A percentile compares a stretch with the other conserved stretches of the same genome.
phyloP scores from a whole-genome alignment of 1,140 invertebrate genomes.

The Psilanteris sp. region DNA sequence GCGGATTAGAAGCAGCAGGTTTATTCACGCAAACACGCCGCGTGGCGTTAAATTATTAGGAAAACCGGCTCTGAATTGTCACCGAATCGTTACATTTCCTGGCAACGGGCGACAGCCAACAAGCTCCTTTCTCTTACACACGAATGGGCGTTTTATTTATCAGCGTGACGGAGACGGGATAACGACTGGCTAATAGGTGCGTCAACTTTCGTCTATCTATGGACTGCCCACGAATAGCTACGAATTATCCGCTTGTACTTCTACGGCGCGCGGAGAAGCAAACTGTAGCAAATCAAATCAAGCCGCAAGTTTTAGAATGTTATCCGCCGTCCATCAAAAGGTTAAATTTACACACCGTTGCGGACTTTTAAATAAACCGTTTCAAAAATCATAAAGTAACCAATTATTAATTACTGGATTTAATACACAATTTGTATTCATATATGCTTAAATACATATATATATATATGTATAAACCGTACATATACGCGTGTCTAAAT shows the following conservation, averaged over 20 bases:
- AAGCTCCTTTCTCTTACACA: constrained; percentile 57
- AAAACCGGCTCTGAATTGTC: constrained; percentile 60
- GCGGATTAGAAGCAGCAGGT: constrained; percentile 58
- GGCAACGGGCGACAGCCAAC: constrained; percentile 47
- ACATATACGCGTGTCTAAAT: too few relatives aligned
- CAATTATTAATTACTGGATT: too few relatives aligned
- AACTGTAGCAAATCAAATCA: too few relatives aligned
- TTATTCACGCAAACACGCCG: constrained; percentile 49
- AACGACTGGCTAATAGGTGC: constrained; percentile 59
- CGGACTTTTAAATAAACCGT: too few relatives aligned
- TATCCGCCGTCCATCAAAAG: too few relatives aligned
- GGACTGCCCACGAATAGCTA: constrained; percentile 40
- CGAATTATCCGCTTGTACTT: constrained; percentile 42
- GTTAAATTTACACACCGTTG: too few relatives aligned
- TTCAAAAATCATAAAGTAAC: too few relatives aligned
- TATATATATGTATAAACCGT: too few relatives aligned
- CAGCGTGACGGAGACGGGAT: constrained; percentile 43
- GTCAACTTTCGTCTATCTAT: constrained; percentile 50
- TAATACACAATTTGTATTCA: too few relatives aligned
- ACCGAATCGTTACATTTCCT: constrained; percentile 56
- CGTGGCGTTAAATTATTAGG: constrained; percentile 49
- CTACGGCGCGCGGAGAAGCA: constrained; percentile 22
- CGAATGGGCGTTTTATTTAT: constrained; percentile 66
- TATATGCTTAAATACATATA: too few relatives aligned
- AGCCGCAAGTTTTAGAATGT: too few relatives aligned